A percentile compares a stretch with the other conserved stretches of the same genome.
These are phyloP conservation scores for Dunckerocampus dactyliophorus DNA, from an alignment of 2,113 vertebrate genomes.

Conservation along the genomic window DNA sequence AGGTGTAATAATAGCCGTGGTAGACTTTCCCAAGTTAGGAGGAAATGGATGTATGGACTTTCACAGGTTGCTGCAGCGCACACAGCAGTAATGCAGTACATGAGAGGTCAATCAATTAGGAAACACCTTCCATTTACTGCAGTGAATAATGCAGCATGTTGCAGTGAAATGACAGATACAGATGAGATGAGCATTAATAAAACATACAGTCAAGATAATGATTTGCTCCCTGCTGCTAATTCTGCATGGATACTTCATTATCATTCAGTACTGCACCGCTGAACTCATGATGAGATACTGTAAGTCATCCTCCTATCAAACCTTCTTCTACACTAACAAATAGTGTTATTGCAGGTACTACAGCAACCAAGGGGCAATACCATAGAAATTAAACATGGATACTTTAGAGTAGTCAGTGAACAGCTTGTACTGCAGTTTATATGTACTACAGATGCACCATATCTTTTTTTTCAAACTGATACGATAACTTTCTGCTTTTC, in stretches of 20 bases:
- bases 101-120: constrained; percentile 13
- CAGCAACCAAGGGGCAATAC: no score
- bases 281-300: constrained; percentile 13
- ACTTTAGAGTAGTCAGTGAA: no score
- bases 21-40: background rate
- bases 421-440: no score
- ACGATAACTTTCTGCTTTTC: no score
- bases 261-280: constrained; percentile 21
- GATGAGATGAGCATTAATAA: constrained; percentile 52
- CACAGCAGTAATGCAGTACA: constrained; percentile 25
- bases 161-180: constrained; percentile 44
- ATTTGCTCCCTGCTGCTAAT: constrained; percentile 44
- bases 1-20: background rate
- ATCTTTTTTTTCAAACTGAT: no score
- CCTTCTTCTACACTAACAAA: no score
- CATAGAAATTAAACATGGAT: no score
- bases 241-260: constrained; percentile 50
- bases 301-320: background rate
- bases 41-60: background rate
- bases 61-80: constrained; percentile 22
- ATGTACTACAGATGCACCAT: no score
- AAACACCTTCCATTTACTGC: constrained; percentile 43
- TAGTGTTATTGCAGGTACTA: no score
- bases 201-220: constrained; percentile 44
- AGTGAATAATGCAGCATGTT: constrained; percentile 51